Percentiles rank a stretch among this genome's conserved stretches.
Evolutionary conservation across 1,140 invertebrate genomes (phyloP).

Genomic region (Tigriopus japonicus): DNA sequence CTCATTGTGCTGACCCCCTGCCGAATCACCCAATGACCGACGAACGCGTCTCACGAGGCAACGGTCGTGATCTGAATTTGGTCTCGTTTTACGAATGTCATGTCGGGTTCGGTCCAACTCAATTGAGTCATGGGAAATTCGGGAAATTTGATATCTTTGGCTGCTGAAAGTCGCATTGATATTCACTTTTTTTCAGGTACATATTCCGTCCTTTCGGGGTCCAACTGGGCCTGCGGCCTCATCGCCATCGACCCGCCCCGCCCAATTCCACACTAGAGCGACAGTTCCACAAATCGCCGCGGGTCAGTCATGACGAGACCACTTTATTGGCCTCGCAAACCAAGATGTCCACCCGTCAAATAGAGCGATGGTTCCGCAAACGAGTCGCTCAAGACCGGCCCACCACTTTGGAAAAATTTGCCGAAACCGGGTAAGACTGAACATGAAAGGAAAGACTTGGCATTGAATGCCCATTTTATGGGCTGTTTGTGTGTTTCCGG

Average conservation of each 20-base stretch:
- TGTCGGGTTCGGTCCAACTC: too few relatives aligned
- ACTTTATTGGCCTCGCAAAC: not conserved
- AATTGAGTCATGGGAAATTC: too few relatives aligned
- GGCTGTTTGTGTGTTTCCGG: not conserved
- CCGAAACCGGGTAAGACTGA: not conserved
- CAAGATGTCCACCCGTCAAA: conserved; percentile 8
- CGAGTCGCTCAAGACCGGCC: not conserved
- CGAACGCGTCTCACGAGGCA: too few relatives aligned
- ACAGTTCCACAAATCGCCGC: not conserved
- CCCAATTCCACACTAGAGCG: not conserved
- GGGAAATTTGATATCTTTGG: too few relatives aligned
- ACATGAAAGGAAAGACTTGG: too few relatives aligned
- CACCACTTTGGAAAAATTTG: not conserved
- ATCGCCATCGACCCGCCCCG: not conserved
- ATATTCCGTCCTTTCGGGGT: not conserved
- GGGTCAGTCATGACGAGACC: not conserved
- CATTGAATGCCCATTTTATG: too few relatives aligned
- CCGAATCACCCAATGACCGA: too few relatives aligned
- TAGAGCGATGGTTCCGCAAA: conserved; percentile 15
- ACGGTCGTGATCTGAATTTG: too few relatives aligned
- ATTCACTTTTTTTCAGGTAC: too few relatives aligned
- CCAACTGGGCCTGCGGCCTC: not conserved
- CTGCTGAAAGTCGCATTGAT: too few relatives aligned
- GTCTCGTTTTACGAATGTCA: too few relatives aligned
- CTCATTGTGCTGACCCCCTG: too few relatives aligned